These are phyloP conservation scores for Cantharis lateralis DNA, from an alignment of 2,888 invertebrate species.

Conservation along the genomic window DNA sequence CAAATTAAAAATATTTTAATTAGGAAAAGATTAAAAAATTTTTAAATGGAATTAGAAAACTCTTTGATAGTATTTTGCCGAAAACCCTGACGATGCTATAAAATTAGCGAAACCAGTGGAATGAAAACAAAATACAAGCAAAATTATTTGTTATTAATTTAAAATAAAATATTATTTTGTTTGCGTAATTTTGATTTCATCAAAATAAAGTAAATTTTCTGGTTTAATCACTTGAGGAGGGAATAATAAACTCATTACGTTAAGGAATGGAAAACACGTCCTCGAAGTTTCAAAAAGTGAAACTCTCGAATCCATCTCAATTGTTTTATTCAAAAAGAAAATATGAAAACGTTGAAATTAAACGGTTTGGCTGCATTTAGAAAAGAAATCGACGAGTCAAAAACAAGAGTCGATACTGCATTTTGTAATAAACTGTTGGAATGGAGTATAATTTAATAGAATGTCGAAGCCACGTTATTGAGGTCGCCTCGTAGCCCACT, in stretches of 20 bases:
- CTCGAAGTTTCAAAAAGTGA: not conserved
- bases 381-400: conserved; percentile 29
- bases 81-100: no score
- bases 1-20: not conserved
- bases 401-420: conserved; percentile 12
- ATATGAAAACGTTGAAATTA: conserved; percentile 24
- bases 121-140: no score
- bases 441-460: conserved; percentile 44
- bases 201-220: not conserved
- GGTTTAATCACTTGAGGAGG: not conserved
- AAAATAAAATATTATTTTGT: no score
- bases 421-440: conserved; percentile 28
- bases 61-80: no score
- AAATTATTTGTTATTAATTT: no score
- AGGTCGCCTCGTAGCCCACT: conserved; percentile 49
- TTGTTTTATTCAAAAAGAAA: conserved; percentile 1
- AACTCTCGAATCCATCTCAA: not conserved
- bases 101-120: no score
- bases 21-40: no score
- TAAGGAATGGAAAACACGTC: not conserved
- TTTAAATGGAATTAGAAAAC: no score
- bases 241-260: conserved; percentile 1
- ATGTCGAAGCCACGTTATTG: conserved; percentile 48
- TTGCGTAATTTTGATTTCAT: not conserved
- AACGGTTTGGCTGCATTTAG: not conserved